Evolutionary conservation across 2,797 vertebrate species (phyloP).

Genomic region (Girardinus metallicus): DNA sequence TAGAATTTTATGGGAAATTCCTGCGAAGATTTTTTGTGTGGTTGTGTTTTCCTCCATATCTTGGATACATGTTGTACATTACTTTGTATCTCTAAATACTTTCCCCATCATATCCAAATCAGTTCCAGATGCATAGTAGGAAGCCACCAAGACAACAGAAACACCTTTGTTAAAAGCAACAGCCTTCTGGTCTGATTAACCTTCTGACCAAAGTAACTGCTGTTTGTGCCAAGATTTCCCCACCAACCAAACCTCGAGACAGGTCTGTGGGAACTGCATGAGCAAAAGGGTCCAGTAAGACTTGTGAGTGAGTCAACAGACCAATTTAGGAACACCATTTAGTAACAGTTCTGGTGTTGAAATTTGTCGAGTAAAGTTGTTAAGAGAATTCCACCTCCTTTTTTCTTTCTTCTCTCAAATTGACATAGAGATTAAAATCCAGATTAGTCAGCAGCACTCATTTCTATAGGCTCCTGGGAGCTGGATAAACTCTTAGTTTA

Average conservation of each 20-base stretch:
- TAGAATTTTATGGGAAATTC: neutral
- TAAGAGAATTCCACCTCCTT: neutral
- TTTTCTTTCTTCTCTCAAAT: neutral
- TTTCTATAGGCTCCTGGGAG: neutral
- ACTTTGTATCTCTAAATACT: neutral
- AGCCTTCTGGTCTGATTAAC: neutral
- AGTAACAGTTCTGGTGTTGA: neutral
- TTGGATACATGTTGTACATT: neutral
- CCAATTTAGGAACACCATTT: neutral
- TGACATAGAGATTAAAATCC: neutral
- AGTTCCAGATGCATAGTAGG: neutral
- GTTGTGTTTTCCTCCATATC: neutral
- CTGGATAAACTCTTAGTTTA: too few species aligned
- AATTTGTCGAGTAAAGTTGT: neutral
- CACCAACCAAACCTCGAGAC: neutral
- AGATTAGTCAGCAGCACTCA: neutral
- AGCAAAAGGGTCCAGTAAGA: neutral
- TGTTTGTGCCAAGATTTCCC: neutral
- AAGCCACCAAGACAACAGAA: neutral
- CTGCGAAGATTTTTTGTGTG: too few species aligned
- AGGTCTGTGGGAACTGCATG: neutral
- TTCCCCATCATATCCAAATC: neutral
- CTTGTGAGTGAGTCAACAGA: neutral
- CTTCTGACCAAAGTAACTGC: neutral
- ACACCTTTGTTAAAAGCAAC: neutral